Evolutionary conservation across 1,140 invertebrate species (phyloP).

Genomic region (Trachymyrmex septentrionalis): DNA sequence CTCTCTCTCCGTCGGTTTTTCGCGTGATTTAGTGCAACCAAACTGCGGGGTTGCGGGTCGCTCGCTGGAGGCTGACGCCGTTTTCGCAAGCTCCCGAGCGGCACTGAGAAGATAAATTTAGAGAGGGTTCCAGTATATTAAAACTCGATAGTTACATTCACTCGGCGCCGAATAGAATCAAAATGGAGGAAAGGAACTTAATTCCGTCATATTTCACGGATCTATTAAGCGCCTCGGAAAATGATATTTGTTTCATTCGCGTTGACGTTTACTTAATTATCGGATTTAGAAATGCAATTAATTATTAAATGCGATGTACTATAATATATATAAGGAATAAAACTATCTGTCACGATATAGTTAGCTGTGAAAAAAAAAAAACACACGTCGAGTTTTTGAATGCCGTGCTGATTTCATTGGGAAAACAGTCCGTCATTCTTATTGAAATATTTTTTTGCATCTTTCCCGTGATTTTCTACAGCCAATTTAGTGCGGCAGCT

Average conservation of each 20-base stretch:
- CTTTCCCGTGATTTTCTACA: constrained; percentile 9
- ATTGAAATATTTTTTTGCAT: background rate
- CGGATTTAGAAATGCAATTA: background rate
- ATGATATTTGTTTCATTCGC: background rate
- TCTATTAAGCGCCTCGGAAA: background rate
- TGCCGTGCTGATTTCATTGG: background rate
- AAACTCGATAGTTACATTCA: constrained; percentile 12
- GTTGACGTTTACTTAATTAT: background rate
- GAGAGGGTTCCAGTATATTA: background rate
- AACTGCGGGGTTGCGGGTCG: background rate
- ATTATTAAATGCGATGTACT: background rate
- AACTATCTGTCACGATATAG: background rate
- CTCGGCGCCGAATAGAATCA: background rate
- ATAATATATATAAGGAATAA: background rate
- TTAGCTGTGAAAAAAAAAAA: background rate
- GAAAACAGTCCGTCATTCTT: background rate
- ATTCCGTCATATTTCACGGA: background rate
- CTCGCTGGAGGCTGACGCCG: constrained; percentile 18
- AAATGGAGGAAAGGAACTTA: background rate
- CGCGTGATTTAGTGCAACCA: constrained; percentile 53
- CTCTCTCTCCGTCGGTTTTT: constrained; percentile 39
- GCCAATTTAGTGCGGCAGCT: background rate
- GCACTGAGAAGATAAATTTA: constrained; percentile 31
- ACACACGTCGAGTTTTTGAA: background rate
- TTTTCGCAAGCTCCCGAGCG: constrained; percentile 33